A percentile compares a stretch with the other conserved stretches of the same genome.
phyloP scores from a whole-genome alignment of 2,113 vertebrate genomes.

The Galemys pyrenaicus region DNA sequence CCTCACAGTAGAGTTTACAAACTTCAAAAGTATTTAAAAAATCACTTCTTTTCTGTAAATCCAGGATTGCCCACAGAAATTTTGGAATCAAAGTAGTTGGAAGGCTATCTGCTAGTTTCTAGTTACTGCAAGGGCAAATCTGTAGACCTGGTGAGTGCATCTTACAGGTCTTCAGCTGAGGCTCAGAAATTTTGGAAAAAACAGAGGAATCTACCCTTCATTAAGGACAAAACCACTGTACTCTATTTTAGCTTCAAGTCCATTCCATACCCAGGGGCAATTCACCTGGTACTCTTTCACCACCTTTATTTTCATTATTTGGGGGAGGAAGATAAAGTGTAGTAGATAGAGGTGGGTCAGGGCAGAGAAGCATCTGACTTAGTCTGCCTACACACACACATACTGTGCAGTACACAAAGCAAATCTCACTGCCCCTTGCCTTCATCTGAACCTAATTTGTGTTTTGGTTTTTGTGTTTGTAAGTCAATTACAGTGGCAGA shows the following conservation, averaged over 20 bases:
- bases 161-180: constrained; percentile 9
- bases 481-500: constrained; percentile 40
- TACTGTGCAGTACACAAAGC: not conserved
- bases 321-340: constrained; percentile 35
- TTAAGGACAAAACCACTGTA: constrained; percentile 27
- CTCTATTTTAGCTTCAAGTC: not conserved
- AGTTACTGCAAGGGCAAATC: not conserved
- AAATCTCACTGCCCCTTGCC: not conserved
- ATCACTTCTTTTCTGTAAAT: not conserved
- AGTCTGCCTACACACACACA: not conserved
- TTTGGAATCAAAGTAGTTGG: not conserved
- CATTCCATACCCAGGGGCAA: constrained; percentile 39
- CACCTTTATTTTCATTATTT: constrained; percentile 60
- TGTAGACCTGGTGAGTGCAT: not conserved
- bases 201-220: constrained; percentile 11
- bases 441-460: not conserved
- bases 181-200: constrained; percentile 42
- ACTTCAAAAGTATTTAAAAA: not conserved
- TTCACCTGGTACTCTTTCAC: constrained; percentile 65
- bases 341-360: not conserved
- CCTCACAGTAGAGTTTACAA: not conserved
- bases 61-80: not conserved
- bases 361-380: constrained; percentile 32
- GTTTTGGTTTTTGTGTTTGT: constrained; percentile 30
- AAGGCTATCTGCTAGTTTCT: not conserved